These are phyloP conservation scores for Nephrotoma flavescens DNA, from an alignment of 2,888 invertebrate genomes.

Conservation along the genomic window DNA sequence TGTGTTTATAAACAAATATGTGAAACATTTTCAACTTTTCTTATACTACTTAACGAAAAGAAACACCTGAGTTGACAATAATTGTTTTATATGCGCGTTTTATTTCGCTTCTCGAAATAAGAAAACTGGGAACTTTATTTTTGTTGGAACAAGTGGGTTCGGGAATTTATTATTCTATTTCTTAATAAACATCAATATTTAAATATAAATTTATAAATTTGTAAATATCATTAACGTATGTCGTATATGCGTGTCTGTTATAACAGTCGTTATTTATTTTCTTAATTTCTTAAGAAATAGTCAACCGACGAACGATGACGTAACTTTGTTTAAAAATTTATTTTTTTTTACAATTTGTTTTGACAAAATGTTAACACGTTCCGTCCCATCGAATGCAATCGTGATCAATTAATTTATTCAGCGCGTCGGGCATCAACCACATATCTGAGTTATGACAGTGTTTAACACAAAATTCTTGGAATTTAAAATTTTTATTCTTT, in stretches of 20 bases:
- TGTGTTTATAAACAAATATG: no score
- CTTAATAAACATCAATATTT: background rate
- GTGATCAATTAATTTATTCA: background rate
- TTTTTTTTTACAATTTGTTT: background rate
- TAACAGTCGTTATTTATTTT: background rate
- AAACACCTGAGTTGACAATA: no score
- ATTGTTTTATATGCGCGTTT: no score
- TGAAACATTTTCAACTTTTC: no score
- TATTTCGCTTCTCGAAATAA: no score
- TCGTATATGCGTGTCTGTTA: background rate
- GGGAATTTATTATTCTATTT: background rate
- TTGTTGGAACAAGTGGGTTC: background rate
- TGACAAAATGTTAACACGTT: background rate
- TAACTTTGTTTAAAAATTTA: background rate
- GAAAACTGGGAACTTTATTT: background rate
- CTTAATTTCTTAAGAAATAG: background rate
- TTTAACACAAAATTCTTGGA: background rate
- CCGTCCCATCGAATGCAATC: background rate
- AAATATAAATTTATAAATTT: background rate
- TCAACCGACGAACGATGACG: background rate
- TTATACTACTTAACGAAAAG: no score
- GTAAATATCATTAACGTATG: background rate
- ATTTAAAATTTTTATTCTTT: background rate
- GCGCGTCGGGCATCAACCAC: background rate
- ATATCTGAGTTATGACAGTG: background rate